Conservation (phyloP, 2,888 invertebrate genomes). For the Ichneumoninae sp. region DNA sequence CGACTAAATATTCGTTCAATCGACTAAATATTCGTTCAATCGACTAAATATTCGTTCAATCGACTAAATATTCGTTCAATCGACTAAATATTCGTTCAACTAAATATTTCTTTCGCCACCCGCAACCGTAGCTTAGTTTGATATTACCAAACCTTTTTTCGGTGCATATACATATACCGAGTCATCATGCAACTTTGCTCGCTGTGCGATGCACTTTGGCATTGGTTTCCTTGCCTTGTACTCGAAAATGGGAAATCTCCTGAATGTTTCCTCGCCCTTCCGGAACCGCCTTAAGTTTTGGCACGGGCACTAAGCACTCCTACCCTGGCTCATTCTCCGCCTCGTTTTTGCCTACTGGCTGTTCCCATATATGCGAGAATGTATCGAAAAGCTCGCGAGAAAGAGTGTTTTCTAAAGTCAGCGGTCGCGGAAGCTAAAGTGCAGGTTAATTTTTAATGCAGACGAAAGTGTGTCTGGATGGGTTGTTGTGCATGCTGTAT, state of each 20-base stretch:
- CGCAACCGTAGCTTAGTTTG: no score
- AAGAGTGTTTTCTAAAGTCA: constrained; percentile 65
- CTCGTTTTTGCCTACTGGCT: constrained; percentile 17
- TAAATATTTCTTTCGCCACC: no score
- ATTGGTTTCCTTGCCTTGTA: background rate
- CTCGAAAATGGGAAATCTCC: background rate
- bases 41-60: no score
- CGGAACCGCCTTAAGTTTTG: background rate
- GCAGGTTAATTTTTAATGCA: constrained; percentile 74
- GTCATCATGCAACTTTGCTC: background rate
- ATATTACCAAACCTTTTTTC: no score
- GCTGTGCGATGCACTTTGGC: background rate
- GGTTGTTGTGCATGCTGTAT: constrained; percentile 59
- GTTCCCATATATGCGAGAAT: background rate
- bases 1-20: no score
- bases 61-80: no score
- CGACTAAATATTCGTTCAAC: no score
- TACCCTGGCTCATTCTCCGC: constrained; percentile 6
- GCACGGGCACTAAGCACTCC: background rate
- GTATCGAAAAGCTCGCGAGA: constrained; percentile 28
- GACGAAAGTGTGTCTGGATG: constrained; percentile 70
- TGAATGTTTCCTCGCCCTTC: constrained; percentile 23
- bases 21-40: no score
- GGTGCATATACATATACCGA: background rate
- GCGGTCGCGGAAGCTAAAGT: constrained; percentile 69